These are phyloP conservation scores for Hylaeus volcanicus DNA, from an alignment of 1,140 invertebrate species.

Conservation along the genomic window DNA sequence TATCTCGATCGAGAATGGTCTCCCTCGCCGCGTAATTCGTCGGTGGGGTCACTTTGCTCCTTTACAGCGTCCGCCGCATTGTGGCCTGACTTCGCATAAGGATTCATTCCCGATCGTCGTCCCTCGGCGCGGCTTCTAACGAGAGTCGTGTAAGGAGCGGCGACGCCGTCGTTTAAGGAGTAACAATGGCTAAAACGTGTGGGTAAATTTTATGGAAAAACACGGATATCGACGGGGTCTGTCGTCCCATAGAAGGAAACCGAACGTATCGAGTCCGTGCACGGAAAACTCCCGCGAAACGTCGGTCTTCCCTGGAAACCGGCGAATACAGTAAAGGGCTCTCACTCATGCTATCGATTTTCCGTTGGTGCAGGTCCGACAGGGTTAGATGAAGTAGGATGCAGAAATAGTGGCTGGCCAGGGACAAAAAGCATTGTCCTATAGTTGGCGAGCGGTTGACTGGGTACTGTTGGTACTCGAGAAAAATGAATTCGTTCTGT, in stretches of 20 bases:
- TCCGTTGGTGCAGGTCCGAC: too few relatives aligned
- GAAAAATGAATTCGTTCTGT: too few relatives aligned
- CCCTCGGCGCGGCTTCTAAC: slow-evolving; percentile 21
- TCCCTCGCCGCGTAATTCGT: slow-evolving; percentile 19
- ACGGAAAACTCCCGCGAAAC: slow-evolving; percentile 1
- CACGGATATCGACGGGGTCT: slow-evolving; percentile 24
- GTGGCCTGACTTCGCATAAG: slow-evolving; percentile 7
- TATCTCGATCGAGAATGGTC: slow-evolving; percentile 27
- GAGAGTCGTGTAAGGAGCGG: slow-evolving; percentile 45
- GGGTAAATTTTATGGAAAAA: slow-evolving; percentile 39
- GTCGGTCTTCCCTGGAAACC: not conserved
- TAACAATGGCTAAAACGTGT: slow-evolving; percentile 50
- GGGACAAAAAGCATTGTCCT: too few relatives aligned
- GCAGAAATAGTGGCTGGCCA: too few relatives aligned
- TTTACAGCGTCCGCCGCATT: slow-evolving; percentile 26
- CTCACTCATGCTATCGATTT: too few relatives aligned
- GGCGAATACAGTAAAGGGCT: too few relatives aligned
- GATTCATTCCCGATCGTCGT: slow-evolving; percentile 32
- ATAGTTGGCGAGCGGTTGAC: too few relatives aligned
- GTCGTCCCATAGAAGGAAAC: slow-evolving; percentile 25
- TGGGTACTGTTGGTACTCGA: too few relatives aligned
- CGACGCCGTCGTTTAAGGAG: slow-evolving; percentile 2
- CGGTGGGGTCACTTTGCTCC: slow-evolving; percentile 30
- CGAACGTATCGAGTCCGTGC: not conserved
- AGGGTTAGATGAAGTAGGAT: too few relatives aligned